Evolutionary conservation across 2,113 vertebrate species (phyloP).

Genomic region (Archocentrus centrarchus): DNA sequence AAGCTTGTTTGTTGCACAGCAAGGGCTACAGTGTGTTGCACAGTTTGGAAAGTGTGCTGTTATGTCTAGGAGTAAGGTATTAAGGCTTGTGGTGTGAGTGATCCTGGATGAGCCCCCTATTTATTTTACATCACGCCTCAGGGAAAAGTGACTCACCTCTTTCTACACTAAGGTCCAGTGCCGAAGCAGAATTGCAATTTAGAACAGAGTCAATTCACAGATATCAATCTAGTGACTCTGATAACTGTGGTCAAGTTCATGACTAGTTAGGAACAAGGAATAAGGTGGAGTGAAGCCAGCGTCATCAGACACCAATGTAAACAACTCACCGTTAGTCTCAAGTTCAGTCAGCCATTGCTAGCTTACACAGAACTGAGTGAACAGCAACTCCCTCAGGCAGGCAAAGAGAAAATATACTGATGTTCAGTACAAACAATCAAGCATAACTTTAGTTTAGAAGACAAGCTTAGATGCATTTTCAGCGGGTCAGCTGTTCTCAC

Average conservation of each 20-base stretch:
- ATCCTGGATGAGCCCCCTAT: background rate
- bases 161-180: background rate
- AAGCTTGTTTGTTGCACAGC: slow-evolving; percentile 3
- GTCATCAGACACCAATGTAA: background rate
- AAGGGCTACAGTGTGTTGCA: background rate
- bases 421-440: background rate
- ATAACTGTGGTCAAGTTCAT: background rate
- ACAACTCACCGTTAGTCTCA: background rate
- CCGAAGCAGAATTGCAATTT: background rate
- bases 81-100: background rate
- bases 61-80: background rate
- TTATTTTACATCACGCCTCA: background rate
- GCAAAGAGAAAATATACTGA: background rate
- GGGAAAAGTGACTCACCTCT: background rate
- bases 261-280: background rate
- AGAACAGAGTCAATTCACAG: background rate
- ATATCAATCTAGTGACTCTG: background rate
- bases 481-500: background rate
- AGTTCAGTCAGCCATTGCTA: background rate
- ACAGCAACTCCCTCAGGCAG: background rate
- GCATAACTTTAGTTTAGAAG: background rate
- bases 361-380: background rate
- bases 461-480: background rate
- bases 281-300: background rate
- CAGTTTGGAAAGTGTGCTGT: background rate